Conservation (phyloP, 2,113 vertebrate species). For the Eublepharis macularius region DNA sequence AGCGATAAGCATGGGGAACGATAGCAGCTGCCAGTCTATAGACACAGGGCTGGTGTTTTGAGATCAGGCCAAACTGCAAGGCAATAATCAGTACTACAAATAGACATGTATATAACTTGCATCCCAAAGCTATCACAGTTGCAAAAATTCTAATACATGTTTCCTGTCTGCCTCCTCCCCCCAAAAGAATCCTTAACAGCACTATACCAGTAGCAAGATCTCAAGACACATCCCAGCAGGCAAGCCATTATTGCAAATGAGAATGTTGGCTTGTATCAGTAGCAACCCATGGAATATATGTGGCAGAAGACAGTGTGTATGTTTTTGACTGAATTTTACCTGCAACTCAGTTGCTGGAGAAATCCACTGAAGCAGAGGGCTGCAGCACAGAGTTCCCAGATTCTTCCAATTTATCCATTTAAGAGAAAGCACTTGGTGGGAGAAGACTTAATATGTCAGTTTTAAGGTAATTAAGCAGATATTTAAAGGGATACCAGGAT, state of each 20-base stretch:
- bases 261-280: constrained; percentile 42
- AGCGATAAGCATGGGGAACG: constrained; percentile 24
- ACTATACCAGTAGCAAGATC: constrained; percentile 48
- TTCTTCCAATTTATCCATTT: background rate
- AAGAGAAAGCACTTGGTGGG: background rate
- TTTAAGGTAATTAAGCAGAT: background rate
- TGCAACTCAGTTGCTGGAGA: constrained; percentile 4
- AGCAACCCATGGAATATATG: constrained; percentile 19
- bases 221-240: constrained; percentile 44
- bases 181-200: constrained; percentile 26
- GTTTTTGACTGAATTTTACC: constrained; percentile 36
- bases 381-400: constrained; percentile 26
- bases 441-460: background rate
- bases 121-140: constrained; percentile 36
- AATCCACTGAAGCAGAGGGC: constrained; percentile 20
- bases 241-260: constrained; percentile 62
- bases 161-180: background rate
- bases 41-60: background rate
- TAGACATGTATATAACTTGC: constrained; percentile 23
- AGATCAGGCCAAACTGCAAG: constrained; percentile 32
- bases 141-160: constrained; percentile 19
- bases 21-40: background rate
- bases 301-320: constrained; percentile 18
- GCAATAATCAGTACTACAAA: constrained; percentile 41
- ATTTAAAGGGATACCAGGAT: constrained; percentile 10